Conservation (phyloP, 2,113 vertebrate genomes). For the Columbina picui region DNA sequence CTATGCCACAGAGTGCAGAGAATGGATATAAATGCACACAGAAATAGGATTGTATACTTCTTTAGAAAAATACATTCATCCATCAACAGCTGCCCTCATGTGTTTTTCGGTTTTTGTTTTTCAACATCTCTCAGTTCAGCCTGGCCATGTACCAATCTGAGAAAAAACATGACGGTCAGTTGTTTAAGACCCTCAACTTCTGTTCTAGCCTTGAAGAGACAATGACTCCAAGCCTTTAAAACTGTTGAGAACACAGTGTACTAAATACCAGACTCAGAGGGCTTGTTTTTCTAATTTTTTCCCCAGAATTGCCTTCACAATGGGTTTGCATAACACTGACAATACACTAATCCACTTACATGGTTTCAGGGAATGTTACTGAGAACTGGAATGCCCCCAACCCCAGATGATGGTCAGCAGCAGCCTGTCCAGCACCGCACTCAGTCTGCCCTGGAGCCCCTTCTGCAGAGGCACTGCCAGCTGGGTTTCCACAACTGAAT, state of each 20-base stretch:
- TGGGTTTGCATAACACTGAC: neutral
- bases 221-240: neutral
- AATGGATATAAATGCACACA: neutral
- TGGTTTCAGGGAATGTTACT: neutral
- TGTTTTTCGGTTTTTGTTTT: neutral
- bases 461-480: neutral
- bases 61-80: neutral
- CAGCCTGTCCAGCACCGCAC: accelerated
- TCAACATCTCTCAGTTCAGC: neutral
- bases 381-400: neutral
- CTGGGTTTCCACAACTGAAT: neutral
- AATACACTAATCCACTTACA: neutral
- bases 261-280: neutral
- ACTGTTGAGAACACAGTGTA: neutral
- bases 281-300: neutral
- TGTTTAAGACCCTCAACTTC: neutral
- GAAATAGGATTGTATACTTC: neutral
- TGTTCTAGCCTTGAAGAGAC: neutral
- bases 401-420: neutral
- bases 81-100: neutral
- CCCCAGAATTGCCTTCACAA: neutral
- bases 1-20: neutral
- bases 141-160: neutral
- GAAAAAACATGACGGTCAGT: neutral
- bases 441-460: accelerated